Conservation (phyloP, 2,113 vertebrate genomes). For the Anguilla japonica region DNA sequence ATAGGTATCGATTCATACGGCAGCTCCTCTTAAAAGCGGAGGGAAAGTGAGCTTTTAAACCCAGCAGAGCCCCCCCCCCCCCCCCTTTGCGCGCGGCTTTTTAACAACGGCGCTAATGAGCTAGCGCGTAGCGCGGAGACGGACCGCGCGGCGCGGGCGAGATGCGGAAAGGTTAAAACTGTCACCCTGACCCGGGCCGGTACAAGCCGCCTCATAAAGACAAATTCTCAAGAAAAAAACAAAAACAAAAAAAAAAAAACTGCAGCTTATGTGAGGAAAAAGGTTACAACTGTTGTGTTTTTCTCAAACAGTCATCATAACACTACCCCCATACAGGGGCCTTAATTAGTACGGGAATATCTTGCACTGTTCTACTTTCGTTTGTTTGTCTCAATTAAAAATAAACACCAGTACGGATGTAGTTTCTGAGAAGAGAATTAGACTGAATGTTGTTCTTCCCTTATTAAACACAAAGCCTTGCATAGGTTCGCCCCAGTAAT, state of each 20-base stretch:
- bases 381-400: constrained; percentile 9
- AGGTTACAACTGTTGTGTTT: constrained; percentile 16
- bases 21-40: constrained; percentile 62
- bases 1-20: constrained; percentile 69
- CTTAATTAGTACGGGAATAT: constrained; percentile 21
- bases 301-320: constrained; percentile 28
- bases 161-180: constrained; percentile 23
- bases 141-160: neutral
- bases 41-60: constrained; percentile 71
- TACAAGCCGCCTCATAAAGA: constrained; percentile 16
- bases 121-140: constrained; percentile 42
- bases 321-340: neutral
- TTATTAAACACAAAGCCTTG: constrained; percentile 12
- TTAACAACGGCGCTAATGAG: constrained; percentile 46
- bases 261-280: constrained; percentile 3
- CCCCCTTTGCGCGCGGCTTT: constrained; percentile 31
- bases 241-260: neutral
- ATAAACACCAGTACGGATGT: neutral
- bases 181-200: constrained; percentile 7
- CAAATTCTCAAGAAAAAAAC: constrained; percentile 7
- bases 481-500: neutral
- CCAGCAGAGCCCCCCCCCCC: constrained; percentile 55
- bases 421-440: neutral
- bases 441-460: neutral
- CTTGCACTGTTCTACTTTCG: neutral